Conservation (phyloP, 2,113 vertebrate genomes). For the Canis aureus region DNA sequence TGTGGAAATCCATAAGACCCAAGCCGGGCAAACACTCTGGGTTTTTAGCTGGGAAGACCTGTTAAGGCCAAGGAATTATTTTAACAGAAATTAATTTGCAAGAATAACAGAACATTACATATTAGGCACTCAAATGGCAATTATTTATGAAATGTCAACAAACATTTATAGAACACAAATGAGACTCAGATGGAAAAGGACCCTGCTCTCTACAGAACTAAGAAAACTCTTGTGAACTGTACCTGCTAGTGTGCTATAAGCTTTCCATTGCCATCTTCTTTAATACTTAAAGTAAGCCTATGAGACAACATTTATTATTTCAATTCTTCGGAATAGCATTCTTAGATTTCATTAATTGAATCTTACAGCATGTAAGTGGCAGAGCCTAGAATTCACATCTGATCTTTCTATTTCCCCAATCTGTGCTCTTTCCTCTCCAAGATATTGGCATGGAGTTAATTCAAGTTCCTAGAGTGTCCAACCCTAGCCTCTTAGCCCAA, state of each 20-base stretch:
- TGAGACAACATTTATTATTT: slow-evolving; percentile 14
- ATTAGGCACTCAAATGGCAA: neutral
- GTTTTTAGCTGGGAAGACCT: neutral
- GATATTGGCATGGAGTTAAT: neutral
- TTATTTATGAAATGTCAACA: slow-evolving; percentile 38
- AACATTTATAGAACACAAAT: neutral
- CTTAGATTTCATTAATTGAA: slow-evolving; percentile 16
- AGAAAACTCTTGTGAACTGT: neutral
- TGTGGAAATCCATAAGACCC: neutral
- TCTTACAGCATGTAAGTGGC: neutral
- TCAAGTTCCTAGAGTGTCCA: neutral
- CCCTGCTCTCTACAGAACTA: neutral
- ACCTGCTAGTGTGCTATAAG: neutral
- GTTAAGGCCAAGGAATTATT: neutral
- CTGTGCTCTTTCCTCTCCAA: neutral
- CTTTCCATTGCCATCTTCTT: neutral
- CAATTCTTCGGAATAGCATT: neutral
- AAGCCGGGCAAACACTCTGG: neutral
- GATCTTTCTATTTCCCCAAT: neutral
- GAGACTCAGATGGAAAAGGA: neutral
- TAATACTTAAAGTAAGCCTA: slow-evolving; percentile 31
- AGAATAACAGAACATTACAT: neutral
- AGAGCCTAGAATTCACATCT: slow-evolving; percentile 16
- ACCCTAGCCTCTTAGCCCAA: neutral
- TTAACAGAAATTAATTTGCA: slow-evolving; percentile 48